Conservation (phyloP, 2,888 invertebrate genomes). For the Cosmia trapezina region DNA sequence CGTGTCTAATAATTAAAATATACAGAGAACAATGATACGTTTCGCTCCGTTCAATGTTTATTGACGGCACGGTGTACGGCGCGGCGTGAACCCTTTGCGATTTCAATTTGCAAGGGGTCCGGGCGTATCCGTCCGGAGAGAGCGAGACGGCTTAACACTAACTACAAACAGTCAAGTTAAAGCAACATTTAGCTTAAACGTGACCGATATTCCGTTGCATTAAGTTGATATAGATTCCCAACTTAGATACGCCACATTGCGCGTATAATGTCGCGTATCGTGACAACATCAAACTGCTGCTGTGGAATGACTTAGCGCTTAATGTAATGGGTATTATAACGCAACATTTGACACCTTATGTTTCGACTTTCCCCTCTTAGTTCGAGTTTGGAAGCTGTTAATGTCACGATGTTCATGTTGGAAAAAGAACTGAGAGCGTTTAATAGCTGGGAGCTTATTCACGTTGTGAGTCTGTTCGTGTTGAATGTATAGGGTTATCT, state of each 20-base stretch:
- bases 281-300: slow-evolving; percentile 58
- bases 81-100: slow-evolving; percentile 82
- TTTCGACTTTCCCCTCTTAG: slow-evolving; percentile 44
- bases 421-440: slow-evolving; percentile 30
- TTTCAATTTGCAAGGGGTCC: slow-evolving; percentile 84
- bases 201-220: slow-evolving; percentile 64
- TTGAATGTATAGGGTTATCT: slow-evolving; percentile 25
- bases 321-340: slow-evolving; percentile 59
- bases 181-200: slow-evolving; percentile 61
- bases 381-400: slow-evolving; percentile 51
- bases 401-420: slow-evolving; percentile 38
- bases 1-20: slow-evolving; percentile 87
- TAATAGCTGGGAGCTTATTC: slow-evolving; percentile 33
- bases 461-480: slow-evolving; percentile 6
- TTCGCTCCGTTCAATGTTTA: slow-evolving; percentile 86
- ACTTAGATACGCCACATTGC: slow-evolving; percentile 62
- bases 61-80: slow-evolving; percentile 78
- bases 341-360: slow-evolving; percentile 60
- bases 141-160: slow-evolving; percentile 45
- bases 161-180: slow-evolving; percentile 61
- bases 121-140: slow-evolving; percentile 41
- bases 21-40: slow-evolving; percentile 87
- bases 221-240: slow-evolving; percentile 59
- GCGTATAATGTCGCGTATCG: slow-evolving; percentile 60
- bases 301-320: slow-evolving; percentile 54